Base-by-base conservation (phyloP, 2,888 invertebrate species). In the Scaptodrosophila latifasciaeformis region DNA sequence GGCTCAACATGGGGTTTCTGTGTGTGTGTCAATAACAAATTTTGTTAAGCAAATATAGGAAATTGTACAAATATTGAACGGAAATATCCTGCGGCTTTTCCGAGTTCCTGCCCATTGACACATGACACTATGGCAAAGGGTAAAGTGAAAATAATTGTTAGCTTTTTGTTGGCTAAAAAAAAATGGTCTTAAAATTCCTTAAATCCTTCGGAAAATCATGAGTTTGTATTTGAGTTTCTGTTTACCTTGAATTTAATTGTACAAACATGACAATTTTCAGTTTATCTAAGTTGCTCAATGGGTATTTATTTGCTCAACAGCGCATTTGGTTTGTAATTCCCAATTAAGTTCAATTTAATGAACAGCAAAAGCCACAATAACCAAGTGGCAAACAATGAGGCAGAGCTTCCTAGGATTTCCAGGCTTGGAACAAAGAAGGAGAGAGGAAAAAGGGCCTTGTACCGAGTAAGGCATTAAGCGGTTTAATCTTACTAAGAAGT, bases 301-400 rank as follows among this genome's bases (percentile, higher is more conserved):
- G n/a, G n/a, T n/a, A n/a, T n/a, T n/a, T n/a, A n/a, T n/a, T n/a
- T n/a, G n/a, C n/a, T n/a, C 59, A 59, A 66, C 53, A 60, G n/a
- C 54, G 59, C 63, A 66, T 60, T 67, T 60, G 66, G 54, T 57
- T 58, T 72, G 67, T 77, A 77, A 70, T 75, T 70, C 72, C 72
- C 77, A 76, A 76, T 76, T 77, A 76, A 62, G 65, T 69, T 77
- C 77, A 67, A 72, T 74, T 71, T 75, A 67, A 68, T 59, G 53
- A 51, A 35, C 54, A 49, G n/a, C n/a, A n/a, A n/a, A n/a, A n/a
- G n/a, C n/a, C n/a, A n/a, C n/a, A n/a, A n/a, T n/a, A n/a, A n/a
- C n/a, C n/a, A n/a, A n/a, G n/a, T n/a, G n/a, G n/a, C n/a, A n/a
- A n/a, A n/a, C n/a, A n/a, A n/a, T n/a, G n/a, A n/a, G n/a, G n/a